These are phyloP conservation scores for Calameuta filiformis DNA, from an alignment of 2,888 invertebrate species.

Conservation along the genomic window DNA sequence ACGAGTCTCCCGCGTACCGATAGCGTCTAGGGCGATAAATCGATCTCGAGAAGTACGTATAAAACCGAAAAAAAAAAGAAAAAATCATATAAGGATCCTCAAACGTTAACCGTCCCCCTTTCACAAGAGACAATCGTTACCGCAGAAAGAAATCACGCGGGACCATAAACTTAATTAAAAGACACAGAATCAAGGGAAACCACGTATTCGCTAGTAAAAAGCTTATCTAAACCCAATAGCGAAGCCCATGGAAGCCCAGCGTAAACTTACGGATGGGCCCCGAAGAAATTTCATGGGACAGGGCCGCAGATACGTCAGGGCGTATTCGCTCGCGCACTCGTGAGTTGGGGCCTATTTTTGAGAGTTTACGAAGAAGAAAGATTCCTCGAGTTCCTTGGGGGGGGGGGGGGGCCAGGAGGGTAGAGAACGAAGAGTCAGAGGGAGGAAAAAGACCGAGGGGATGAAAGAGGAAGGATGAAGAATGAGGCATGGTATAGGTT, in stretches of 20 bases:
- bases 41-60: not conserved
- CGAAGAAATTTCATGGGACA: not conserved
- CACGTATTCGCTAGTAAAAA: not conserved
- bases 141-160: not conserved
- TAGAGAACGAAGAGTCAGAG: not conserved
- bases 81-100: not conserved
- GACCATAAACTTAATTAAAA: not conserved
- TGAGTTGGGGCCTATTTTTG: conserved; percentile 56
- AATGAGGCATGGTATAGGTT: conserved; percentile 8
- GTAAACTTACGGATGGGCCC: not conserved
- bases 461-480: conserved; percentile 17
- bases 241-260: not conserved
- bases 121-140: not conserved
- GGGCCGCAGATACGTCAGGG: not conserved
- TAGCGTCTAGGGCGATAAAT: not conserved
- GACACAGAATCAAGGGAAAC: not conserved
- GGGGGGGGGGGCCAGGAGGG: conserved; percentile 10
- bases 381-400: conserved; percentile 9
- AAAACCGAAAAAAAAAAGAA: not conserved
- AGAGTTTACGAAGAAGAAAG: conserved; percentile 33
- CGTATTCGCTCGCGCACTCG: conserved; percentile 29
- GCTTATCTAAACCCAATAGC: not conserved
- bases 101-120: not conserved
- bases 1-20: not conserved
- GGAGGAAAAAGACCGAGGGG: not conserved